A percentile compares a stretch with the other conserved stretches of the same genome.
These are phyloP conservation scores for Zaprionus lineosus DNA, from an alignment of 2,888 invertebrate species.

Conservation along the genomic window DNA sequence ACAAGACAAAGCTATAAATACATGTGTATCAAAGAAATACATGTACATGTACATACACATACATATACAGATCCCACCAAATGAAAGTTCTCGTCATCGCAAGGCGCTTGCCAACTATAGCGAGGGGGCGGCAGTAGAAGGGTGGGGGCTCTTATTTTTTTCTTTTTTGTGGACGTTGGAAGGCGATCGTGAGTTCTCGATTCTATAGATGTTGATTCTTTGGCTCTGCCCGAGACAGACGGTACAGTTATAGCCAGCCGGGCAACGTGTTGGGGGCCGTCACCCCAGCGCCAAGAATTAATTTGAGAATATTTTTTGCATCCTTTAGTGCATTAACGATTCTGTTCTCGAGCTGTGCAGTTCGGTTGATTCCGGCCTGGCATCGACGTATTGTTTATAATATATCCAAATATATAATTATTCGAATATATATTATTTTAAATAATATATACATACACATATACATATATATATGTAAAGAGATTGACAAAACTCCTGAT, in stretches of 20 bases:
- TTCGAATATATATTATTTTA: too few species aligned
- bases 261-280: slow-evolving; percentile 40
- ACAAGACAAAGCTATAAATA: slow-evolving; percentile 73
- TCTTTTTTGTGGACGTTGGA: too few species aligned
- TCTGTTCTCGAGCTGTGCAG: slow-evolving; percentile 82
- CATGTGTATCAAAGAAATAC: slow-evolving; percentile 50
- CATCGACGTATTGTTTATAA: slow-evolving; percentile 54
- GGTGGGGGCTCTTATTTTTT: too few species aligned
- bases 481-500: not conserved
- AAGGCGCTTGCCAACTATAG: slow-evolving; percentile 3
- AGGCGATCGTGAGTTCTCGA: slow-evolving; percentile 15
- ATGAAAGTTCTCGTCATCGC: slow-evolving; percentile 59
- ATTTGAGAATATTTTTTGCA: slow-evolving; percentile 83
- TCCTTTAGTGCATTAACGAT: slow-evolving; percentile 83
- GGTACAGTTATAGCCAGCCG: slow-evolving; percentile 56
- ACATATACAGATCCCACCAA: too few species aligned
- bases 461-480: not conserved
- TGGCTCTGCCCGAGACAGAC: slow-evolving; percentile 19
- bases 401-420: too few species aligned
- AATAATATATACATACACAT: not conserved
- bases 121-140: not conserved
- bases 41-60: too few species aligned
- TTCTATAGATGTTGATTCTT: slow-evolving; percentile 27
- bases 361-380: slow-evolving; percentile 68
- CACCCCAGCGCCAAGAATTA: slow-evolving; percentile 49